These are phyloP conservation scores for Sinotaia quadrata DNA, from an alignment of 2,888 invertebrate species.

Conservation along the genomic window DNA sequence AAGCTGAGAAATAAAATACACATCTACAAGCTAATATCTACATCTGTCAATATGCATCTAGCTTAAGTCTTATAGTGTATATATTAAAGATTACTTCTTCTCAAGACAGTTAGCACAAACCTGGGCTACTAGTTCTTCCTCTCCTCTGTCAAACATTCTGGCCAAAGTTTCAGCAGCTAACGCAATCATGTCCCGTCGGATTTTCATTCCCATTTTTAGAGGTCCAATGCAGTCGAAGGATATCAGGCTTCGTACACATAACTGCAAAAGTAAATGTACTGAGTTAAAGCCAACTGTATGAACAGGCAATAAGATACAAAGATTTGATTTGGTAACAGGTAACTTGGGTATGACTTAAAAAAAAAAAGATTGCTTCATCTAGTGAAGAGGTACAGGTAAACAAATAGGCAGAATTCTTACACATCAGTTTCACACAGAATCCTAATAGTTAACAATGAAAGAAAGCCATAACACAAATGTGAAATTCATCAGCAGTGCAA, in stretches of 20 bases:
- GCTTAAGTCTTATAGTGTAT: too few species aligned
- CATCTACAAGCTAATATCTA: too few species aligned
- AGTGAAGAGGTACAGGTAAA: too few species aligned
- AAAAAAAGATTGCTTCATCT: not conserved
- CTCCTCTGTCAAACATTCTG: slow-evolving; percentile 84
- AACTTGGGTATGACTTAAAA: too few species aligned
- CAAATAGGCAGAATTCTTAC: too few species aligned
- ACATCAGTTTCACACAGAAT: too few species aligned
- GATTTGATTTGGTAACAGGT: too few species aligned
- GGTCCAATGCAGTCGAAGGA: slow-evolving; percentile 92
- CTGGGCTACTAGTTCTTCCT: slow-evolving; percentile 81
- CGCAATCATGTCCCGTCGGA: slow-evolving; percentile 86
- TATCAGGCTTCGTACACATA: slow-evolving; percentile 72
- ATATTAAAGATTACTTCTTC: not conserved
- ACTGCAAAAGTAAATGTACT: too few species aligned
- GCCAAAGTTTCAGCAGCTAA: slow-evolving; percentile 91
- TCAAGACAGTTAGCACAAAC: slow-evolving; percentile 36
- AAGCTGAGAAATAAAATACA: not conserved
- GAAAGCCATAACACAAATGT: too few species aligned
- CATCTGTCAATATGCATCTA: too few species aligned
- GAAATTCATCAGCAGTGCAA: too few species aligned
- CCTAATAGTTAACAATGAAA: too few species aligned
- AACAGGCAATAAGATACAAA: not conserved
- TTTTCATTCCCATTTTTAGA: slow-evolving; percentile 89
- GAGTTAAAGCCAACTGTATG: not conserved